phyloP scores from a whole-genome alignment of 2,113 vertebrate species.

The Dolichotis patagonum region DNA sequence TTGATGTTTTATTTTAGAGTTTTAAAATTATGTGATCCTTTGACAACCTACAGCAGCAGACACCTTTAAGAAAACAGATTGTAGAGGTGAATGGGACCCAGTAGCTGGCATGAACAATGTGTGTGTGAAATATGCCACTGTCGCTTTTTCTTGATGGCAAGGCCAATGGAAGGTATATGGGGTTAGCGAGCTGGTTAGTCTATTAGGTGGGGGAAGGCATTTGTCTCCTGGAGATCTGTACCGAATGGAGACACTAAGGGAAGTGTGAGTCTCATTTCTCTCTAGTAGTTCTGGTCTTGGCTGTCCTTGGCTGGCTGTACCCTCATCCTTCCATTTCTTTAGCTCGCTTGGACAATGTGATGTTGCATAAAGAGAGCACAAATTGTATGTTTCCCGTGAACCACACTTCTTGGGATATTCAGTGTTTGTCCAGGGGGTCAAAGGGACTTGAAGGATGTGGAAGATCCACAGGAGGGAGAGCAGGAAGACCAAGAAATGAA shows the following conservation, averaged over 20 bases:
- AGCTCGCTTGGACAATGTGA: neutral
- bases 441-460: neutral
- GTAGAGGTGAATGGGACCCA: neutral
- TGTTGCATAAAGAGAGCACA: neutral
- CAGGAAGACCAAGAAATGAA: too few species aligned
- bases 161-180: neutral
- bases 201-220: fast-evolving
- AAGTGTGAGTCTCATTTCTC: neutral
- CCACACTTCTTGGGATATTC: neutral
- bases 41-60: neutral
- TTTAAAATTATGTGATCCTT: neutral
- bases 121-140: fast-evolving
- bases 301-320: too few species aligned
- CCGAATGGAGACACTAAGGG: neutral
- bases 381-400: neutral
- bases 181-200: neutral
- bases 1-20: constrained; percentile 30
- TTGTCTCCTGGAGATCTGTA: neutral
- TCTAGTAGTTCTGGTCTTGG: neutral
- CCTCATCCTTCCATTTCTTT: neutral
- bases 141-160: neutral
- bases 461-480: neutral
- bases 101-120: fast-evolving
- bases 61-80: neutral
- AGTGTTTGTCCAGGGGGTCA: neutral